These are phyloP conservation scores for Pseudomyrmex concolor DNA, from an alignment of 1,140 invertebrate genomes.

Conservation along the genomic window DNA sequence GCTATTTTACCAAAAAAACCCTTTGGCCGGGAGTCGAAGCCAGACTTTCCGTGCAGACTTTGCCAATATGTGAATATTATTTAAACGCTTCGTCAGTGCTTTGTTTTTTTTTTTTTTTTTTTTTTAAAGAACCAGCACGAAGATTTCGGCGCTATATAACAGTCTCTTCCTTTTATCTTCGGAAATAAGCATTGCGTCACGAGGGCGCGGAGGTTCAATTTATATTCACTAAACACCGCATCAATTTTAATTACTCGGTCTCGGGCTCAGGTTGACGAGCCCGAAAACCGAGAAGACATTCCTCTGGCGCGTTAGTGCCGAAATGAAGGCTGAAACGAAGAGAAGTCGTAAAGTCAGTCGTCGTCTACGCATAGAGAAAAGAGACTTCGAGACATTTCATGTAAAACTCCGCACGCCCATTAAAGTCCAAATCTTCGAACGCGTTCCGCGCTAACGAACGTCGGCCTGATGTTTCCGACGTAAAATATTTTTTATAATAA, in stretches of 20 bases:
- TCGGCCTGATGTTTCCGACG: slow-evolving; percentile 64
- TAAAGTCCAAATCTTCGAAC: slow-evolving; percentile 71
- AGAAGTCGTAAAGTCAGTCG: slow-evolving; percentile 70
- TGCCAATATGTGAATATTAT: too few species aligned
- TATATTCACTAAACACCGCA: slow-evolving; percentile 53
- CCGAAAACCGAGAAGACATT: slow-evolving; percentile 53
- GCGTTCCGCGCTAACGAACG: slow-evolving; percentile 70
- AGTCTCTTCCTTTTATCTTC: slow-evolving; percentile 19
- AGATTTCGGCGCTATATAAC: neutral
- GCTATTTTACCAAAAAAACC: too few species aligned
- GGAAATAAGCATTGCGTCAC: slow-evolving; percentile 33
- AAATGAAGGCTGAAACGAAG: slow-evolving; percentile 63
- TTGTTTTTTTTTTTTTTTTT: too few species aligned
- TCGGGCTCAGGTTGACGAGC: slow-evolving; percentile 58
- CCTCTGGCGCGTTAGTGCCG: slow-evolving; percentile 60
- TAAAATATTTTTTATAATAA: slow-evolving; percentile 72
- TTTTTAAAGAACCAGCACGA: neutral
- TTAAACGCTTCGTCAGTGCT: too few species aligned
- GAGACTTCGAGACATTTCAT: slow-evolving; percentile 61
- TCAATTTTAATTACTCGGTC: slow-evolving; percentile 72
- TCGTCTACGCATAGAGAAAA: slow-evolving; percentile 7
- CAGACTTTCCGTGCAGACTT: too few species aligned
- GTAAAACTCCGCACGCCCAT: slow-evolving; percentile 68
- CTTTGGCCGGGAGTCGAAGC: too few species aligned
- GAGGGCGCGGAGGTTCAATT: slow-evolving; percentile 8